These are phyloP conservation scores for Thysanoteuthis rhombus DNA, from an alignment of 2,888 invertebrate species.

Conservation along the genomic window DNA sequence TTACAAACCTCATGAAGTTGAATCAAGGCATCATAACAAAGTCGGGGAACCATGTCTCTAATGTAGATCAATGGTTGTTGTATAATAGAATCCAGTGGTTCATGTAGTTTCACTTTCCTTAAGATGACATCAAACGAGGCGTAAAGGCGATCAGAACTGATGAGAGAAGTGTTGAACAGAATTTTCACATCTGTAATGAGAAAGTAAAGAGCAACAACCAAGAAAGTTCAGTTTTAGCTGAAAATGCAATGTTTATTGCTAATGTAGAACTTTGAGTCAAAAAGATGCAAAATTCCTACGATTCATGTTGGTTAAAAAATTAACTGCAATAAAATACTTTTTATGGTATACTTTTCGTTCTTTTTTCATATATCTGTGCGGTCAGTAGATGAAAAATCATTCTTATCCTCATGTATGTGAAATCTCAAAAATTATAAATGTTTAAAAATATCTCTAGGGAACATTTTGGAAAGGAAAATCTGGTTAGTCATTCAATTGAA, in stretches of 20 bases:
- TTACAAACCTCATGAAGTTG: conserved; percentile 61
- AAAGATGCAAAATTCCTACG: too few species aligned
- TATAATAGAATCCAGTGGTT: conserved; percentile 61
- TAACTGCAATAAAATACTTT: too few species aligned
- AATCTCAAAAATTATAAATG: too few species aligned
- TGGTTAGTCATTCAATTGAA: too few species aligned
- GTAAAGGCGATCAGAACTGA: conserved; percentile 63
- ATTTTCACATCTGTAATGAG: conserved; percentile 57
- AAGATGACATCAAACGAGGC: conserved; percentile 65
- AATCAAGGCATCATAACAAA: conserved; percentile 64
- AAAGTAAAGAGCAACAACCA: not conserved
- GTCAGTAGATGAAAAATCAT: too few species aligned
- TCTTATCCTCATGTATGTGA: too few species aligned
- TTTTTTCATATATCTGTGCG: too few species aligned
- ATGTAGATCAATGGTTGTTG: conserved; percentile 65
- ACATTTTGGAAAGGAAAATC: too few species aligned
- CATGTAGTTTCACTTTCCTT: conserved; percentile 64
- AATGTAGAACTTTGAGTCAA: too few species aligned
- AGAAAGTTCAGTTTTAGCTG: not conserved
- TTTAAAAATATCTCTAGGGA: too few species aligned
- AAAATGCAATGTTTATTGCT: not conserved
- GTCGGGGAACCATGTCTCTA: conserved; percentile 66
- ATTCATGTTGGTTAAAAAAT: too few species aligned
- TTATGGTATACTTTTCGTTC: too few species aligned
- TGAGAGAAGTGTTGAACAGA: conserved; percentile 64